phyloP scores from a whole-genome alignment of 2,888 invertebrate genomes.

The Vannuccia rotundouncinata region DNA sequence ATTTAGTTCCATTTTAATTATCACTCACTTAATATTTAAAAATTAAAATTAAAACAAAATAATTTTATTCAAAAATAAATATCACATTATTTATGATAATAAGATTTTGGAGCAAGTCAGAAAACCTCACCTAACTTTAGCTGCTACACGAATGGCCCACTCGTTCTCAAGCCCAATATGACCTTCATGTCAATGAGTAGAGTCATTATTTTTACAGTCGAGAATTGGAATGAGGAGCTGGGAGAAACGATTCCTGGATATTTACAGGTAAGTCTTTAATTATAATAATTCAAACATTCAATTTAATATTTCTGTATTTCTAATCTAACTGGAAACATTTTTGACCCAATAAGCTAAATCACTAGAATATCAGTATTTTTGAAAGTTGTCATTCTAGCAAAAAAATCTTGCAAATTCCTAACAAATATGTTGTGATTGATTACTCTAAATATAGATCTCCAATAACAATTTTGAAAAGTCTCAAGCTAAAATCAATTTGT shows the following conservation, averaged over 20 bases:
- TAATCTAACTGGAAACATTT: no score
- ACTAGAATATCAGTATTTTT: no score
- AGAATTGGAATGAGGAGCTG: neutral
- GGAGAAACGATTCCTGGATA: neutral
- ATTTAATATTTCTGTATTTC: neutral
- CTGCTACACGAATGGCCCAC: neutral
- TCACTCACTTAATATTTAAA: no score
- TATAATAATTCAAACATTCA: neutral
- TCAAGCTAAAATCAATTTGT: no score
- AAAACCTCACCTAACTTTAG: neutral
- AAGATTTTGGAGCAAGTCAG: neutral
- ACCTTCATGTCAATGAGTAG: neutral
- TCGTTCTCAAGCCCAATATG: neutral
- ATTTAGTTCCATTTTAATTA: no score
- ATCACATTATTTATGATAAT: neutral
- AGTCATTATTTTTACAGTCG: neutral
- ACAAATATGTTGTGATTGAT: neutral
- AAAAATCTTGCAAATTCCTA: neutral
- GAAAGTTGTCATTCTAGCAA: neutral
- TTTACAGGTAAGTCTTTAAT: neutral
- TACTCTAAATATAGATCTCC: neutral
- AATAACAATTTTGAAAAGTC: no score
- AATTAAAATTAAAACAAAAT: no score
- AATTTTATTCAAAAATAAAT: no score
- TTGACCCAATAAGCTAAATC: no score